Evolutionary conservation across 1,140 invertebrate species (phyloP).

Genomic region (Zaprionus lachaisei): DNA sequence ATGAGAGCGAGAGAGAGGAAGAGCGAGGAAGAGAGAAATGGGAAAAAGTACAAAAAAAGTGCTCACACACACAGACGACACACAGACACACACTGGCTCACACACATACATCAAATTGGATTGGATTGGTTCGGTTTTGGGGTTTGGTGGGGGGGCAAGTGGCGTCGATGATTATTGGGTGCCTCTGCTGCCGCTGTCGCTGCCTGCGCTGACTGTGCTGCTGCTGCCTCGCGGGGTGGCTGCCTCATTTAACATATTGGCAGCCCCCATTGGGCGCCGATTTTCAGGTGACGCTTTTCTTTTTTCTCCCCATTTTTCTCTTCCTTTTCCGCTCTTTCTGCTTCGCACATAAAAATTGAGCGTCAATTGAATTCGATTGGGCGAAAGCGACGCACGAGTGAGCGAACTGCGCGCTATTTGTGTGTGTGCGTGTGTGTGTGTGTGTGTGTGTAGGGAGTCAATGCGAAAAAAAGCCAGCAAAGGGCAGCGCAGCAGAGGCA

Average conservation of each 20-base stretch:
- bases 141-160: slow-evolving; percentile 24
- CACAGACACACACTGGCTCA: slow-evolving; percentile 42
- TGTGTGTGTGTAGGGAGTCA: slow-evolving; percentile 64
- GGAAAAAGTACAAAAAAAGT: slow-evolving; percentile 52
- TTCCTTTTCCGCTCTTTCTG: slow-evolving; percentile 30
- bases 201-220: slow-evolving; percentile 22
- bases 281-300: slow-evolving; percentile 41
- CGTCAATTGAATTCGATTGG: slow-evolving; percentile 84
- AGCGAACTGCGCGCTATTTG: slow-evolving; percentile 17
- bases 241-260: slow-evolving; percentile 60
- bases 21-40: slow-evolving; percentile 1
- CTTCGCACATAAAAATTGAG: slow-evolving; percentile 79
- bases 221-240: slow-evolving; percentile 17
- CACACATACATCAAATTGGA: slow-evolving; percentile 74
- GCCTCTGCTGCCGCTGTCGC: slow-evolving; percentile 4
- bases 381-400: slow-evolving; percentile 69
- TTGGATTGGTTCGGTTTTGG: slow-evolving; percentile 73
- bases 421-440: neutral
- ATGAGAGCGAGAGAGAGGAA: neutral
- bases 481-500: slow-evolving; percentile 13
- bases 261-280: slow-evolving; percentile 48
- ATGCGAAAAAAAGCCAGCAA: slow-evolving; percentile 50
- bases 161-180: slow-evolving; percentile 59
- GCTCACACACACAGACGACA: slow-evolving; percentile 31
- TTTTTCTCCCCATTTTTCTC: slow-evolving; percentile 11